Base-by-base conservation (phyloP, 2,888 invertebrate genomes). In the Nebria brevicollis region DNA sequence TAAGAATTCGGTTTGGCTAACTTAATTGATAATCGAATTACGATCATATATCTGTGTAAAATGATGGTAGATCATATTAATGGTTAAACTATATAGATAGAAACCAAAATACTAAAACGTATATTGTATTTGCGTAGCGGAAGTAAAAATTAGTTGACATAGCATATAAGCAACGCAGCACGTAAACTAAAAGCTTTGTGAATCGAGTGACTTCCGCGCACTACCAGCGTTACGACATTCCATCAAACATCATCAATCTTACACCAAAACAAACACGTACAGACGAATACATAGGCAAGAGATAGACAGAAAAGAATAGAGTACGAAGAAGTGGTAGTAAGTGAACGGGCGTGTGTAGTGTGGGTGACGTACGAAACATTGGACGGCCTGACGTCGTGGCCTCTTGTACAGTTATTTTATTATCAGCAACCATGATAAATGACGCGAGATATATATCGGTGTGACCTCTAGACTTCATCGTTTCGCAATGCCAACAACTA, bases 191-290 rank as follows among this genome's bases (percentile, higher is more conserved):
- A 70, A 70, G 70, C 70, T 70, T 70, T 8, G 15, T 15, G 65
- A 70, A 72, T 70, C 73, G 65, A 73, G 70, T 10, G 77, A 41
- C 77, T 73, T 78, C 78, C 78, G 73, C 41, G 20, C 65, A 20
- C 43, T 70, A 68, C 54, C 15, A 70, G 10, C 70, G 70, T 11
- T 13, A 5, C 73, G 73, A 64, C 70, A 43, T 54, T 15, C 77
- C 72, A 72, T 78, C 78, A 78, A 78, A 78, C 73, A 78, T 78
- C 78, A 78, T 78, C 78, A 78, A 78, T 78, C 78, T 78, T 74
- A 77, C 77, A 72, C 73, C 41, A n/a, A 34, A 15, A 13, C 73
- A n/a, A 42, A 42, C 73, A 42, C 41, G 20, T 20, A 25, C 70
- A n/a, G 70, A 65, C 15, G 66, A 15, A 66, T 13, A 70, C 26